A percentile compares a stretch with the other conserved stretches of the same genome.
Conservation (phyloP, 2,888 invertebrate species). For the Anaspis maculata region DNA sequence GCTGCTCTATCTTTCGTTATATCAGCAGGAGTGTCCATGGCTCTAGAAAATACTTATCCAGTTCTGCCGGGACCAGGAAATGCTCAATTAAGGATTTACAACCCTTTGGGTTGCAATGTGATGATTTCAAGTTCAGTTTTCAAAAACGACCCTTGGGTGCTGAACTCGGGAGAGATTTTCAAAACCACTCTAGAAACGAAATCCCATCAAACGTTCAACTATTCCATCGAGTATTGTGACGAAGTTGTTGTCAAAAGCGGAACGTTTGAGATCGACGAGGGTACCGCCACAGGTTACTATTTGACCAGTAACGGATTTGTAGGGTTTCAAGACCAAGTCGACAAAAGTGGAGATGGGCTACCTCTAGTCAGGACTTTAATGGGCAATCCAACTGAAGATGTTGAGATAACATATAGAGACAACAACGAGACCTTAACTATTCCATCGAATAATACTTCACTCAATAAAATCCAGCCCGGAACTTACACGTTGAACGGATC, state of each 20-base stretch:
- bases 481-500: constrained; percentile 13
- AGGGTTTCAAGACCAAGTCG: constrained; percentile 32
- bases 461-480: constrained; percentile 15
- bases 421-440: constrained; percentile 3
- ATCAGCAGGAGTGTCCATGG: constrained; percentile 76
- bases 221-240: too few species aligned
- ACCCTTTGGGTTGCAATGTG: constrained; percentile 50
- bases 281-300: too few species aligned
- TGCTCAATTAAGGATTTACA: constrained; percentile 64
- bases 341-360: constrained; percentile 49
- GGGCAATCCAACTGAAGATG: constrained; percentile 1
- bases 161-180: too few species aligned
- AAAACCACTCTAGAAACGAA: too few species aligned
- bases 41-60: constrained; percentile 63
- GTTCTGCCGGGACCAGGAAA: constrained; percentile 48
- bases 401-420: constrained; percentile 3
- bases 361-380: constrained; percentile 36
- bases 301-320: constrained; percentile 3
- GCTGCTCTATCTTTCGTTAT: constrained; percentile 80
- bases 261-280: too few species aligned
- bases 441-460: constrained; percentile 1
- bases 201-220: too few species aligned
- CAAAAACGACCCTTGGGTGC: too few species aligned
- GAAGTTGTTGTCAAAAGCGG: too few species aligned
- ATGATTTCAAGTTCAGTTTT: too few species aligned